These are phyloP conservation scores for Lonchura striata DNA, from an alignment of 2,113 vertebrate species.

Conservation along the genomic window DNA sequence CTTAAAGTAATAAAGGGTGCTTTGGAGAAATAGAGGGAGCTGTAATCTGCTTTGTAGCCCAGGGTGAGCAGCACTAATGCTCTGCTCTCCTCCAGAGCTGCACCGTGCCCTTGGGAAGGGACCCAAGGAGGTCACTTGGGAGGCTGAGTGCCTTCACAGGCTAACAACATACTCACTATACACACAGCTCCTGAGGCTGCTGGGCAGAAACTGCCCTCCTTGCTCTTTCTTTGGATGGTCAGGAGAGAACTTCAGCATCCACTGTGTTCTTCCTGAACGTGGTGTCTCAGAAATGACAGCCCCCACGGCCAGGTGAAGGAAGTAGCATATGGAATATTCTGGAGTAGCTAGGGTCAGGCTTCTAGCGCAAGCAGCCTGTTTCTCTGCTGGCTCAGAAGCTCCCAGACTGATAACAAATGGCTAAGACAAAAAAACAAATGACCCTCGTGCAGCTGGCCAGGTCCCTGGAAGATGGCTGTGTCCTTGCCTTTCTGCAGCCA, in stretches of 20 bases:
- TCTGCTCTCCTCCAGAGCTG: not conserved
- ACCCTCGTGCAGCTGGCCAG: not conserved
- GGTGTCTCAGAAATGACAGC: not conserved
- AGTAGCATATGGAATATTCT: fast-evolving
- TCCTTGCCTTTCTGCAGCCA: not conserved
- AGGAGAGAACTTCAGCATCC: not conserved
- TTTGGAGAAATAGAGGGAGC: not conserved
- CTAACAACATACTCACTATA: too few species aligned
- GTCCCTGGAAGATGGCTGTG: not conserved
- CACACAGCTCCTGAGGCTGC: not conserved
- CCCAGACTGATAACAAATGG: not conserved
- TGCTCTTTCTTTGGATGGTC: not conserved
- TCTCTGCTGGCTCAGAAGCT: not conserved
- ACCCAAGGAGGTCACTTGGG: too few species aligned
- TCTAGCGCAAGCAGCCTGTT: not conserved
- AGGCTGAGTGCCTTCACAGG: not conserved
- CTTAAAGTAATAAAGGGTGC: not conserved
- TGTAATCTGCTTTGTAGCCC: not conserved
- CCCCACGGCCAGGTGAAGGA: not conserved
- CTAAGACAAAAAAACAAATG: not conserved
- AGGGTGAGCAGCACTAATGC: not conserved
- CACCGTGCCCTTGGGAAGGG: fast-evolving
- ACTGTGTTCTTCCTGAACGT: fast-evolving
- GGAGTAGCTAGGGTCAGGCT: not conserved
- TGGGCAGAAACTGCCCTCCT: not conserved